phyloP scores from a whole-genome alignment of 2,797 vertebrate genomes.

The Mus caroli region DNA sequence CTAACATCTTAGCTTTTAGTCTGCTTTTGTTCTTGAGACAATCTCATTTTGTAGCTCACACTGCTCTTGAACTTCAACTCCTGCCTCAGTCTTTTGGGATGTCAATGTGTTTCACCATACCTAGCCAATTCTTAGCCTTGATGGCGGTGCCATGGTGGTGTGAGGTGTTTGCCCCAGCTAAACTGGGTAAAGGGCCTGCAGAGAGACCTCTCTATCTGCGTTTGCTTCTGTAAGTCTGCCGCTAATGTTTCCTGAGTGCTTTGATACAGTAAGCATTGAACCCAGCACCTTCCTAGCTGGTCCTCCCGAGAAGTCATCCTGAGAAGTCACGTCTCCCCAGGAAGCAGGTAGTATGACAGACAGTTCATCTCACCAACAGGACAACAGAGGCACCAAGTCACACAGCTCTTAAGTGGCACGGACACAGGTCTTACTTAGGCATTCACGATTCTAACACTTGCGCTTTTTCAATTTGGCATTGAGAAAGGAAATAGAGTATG shows the following conservation, averaged over 20 bases:
- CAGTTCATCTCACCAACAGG: background rate
- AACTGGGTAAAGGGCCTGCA: background rate
- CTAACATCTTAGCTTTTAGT: background rate
- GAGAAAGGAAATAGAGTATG: background rate
- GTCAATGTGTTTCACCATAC: background rate
- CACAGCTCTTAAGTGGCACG: background rate
- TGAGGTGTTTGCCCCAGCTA: background rate
- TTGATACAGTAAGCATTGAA: background rate
- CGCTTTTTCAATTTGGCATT: background rate
- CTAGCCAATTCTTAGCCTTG: background rate
- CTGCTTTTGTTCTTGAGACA: background rate
- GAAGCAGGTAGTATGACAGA: background rate
- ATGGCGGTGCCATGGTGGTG: background rate
- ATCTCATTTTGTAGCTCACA: background rate
- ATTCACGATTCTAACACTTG: constrained; percentile 17
- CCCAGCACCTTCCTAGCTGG: constrained; percentile 12
- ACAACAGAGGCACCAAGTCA: constrained; percentile 1
- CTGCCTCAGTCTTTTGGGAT: background rate
- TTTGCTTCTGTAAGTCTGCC: constrained; percentile 12
- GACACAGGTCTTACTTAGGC: constrained; percentile 30
- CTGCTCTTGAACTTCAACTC: background rate
- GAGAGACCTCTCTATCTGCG: background rate
- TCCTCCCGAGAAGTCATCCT: background rate
- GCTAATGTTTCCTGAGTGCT: constrained; percentile 56
- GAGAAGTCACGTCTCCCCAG: background rate